Base-by-base conservation (phyloP, 2,113 vertebrate species). In the Limnothrissa miodon region DNA sequence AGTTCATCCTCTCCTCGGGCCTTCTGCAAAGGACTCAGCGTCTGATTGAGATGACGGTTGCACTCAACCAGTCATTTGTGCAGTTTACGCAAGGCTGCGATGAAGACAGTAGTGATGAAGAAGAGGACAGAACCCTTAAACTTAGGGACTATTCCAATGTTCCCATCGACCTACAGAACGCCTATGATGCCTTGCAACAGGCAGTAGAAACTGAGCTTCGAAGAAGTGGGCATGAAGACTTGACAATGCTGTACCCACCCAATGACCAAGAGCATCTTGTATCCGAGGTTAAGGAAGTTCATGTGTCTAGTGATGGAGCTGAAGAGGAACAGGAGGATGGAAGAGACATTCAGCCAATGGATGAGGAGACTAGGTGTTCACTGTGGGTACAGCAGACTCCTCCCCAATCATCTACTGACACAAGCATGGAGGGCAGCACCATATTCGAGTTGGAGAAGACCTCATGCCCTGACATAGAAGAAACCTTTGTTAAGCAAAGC, bases 321-420 rank as follows among this genome's bases (percentile, higher is more conserved):
- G 90, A 84, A 0, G 78, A 84, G 0, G 78, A 78, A 5, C 51
- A 23, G 21, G 51, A 56, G 4, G 93, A 94, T 81, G 93, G 84
- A 0, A 92, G 92, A 36, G 56, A 88, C 0, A 21, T 70, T 9
- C 83, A 88, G 3, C 83, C 85, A 5, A 80, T 79, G 84, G 85
- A 85, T 2, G 95, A 97, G 5, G 96, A 96, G 45, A 96, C 96
- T 29, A 94, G 97, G 86, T 94, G 97, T 19, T 99, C 97, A 0
- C 98, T 98, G 0, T 97, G 98, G 0, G 94, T 99, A 59, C 99
- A 99, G 89, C 99, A 97, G 5, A 99, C 97, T 0, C 98, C 98
- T 0, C 92, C 96, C 79, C 94, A 98, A 0, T 93, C 97, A 44
- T 96, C 92, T 42, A 92, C 96, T 5, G 97, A 97, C 42, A 87